Evolutionary conservation across 2,888 invertebrate species (phyloP).

Genomic region (Microplitis deprimator): DNA sequence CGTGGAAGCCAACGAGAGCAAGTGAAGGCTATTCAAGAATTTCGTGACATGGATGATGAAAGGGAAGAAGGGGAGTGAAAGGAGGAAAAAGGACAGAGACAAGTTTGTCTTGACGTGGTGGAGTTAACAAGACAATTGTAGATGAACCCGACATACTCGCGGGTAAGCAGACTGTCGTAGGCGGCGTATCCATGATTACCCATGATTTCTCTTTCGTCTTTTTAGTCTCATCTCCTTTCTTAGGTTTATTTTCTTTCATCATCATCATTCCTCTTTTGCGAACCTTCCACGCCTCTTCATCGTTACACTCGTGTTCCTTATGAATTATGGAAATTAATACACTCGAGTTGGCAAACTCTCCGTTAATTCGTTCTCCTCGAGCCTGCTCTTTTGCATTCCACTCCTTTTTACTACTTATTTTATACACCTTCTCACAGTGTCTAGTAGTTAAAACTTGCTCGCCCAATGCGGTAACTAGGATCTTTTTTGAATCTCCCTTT

Average conservation of each 20-base stretch:
- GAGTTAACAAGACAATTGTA: constrained; percentile 20
- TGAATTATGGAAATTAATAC: constrained; percentile 58
- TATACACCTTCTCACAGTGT: constrained; percentile 13
- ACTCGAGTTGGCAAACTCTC: constrained; percentile 41
- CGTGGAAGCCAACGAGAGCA: background rate
- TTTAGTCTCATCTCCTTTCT: constrained; percentile 13
- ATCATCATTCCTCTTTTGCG: constrained; percentile 14
- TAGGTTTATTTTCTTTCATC: constrained; percentile 37
- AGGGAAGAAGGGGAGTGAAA: background rate
- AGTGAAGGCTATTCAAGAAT: constrained; percentile 9
- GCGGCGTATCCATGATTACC: constrained; percentile 36
- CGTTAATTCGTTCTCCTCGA: constrained; percentile 37
- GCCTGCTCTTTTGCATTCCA: constrained; percentile 9
- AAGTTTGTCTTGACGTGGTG: background rate
- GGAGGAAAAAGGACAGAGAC: background rate
- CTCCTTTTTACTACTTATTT: constrained; percentile 40
- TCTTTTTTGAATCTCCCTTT: no score
- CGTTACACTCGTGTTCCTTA: constrained; percentile 38
- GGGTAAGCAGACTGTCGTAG: constrained; percentile 31
- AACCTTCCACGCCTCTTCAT: constrained; percentile 28
- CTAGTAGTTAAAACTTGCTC: constrained; percentile 25
- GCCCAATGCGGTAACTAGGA: background rate
- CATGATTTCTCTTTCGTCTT: constrained; percentile 27
- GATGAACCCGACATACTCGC: constrained; percentile 24
- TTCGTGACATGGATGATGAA: background rate